These are phyloP conservation scores for Diadumene lineata DNA, from an alignment of 92 coral and sea anemone genomes.

Conservation along the genomic window DNA sequence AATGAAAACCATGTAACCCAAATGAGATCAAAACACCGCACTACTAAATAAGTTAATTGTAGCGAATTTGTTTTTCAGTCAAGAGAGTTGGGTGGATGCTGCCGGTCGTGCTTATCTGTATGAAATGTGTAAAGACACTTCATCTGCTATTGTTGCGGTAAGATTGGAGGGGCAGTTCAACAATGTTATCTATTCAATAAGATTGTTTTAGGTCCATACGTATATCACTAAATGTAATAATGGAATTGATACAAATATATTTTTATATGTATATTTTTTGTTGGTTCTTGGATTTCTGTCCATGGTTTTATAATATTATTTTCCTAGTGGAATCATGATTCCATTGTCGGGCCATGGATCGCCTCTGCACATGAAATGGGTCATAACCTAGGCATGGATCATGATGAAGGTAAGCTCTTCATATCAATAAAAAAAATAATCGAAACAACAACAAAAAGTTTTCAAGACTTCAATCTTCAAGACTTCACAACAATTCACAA, in stretches of 20 bases:
- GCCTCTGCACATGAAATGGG: constrained; percentile 65
- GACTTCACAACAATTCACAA: no score
- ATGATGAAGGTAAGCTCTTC: constrained; percentile 61
- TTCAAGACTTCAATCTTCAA: no score
- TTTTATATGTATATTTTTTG: no score
- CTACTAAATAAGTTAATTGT: no score
- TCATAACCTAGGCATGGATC: constrained; percentile 64
- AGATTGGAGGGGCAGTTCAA: neutral
- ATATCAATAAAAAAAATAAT: no score
- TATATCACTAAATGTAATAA: no score
- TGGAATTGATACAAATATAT: no score
- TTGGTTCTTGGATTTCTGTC: neutral
- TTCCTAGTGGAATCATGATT: constrained; percentile 50
- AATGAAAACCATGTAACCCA: neutral
- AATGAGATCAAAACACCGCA: no score
- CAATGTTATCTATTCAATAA: neutral
- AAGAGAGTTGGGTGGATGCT: constrained; percentile 46
- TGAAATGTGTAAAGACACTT: constrained; percentile 35
- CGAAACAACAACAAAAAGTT: no score
- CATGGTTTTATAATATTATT: neutral
- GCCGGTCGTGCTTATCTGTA: constrained; percentile 49
- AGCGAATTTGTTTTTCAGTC: constrained; percentile 38
- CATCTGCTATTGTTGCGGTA: constrained; percentile 52
- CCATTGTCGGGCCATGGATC: constrained; percentile 63
- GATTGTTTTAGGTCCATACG: no score